These are phyloP conservation scores for Neelides folsomi DNA, from an alignment of 2,888 invertebrate species.

Conservation along the genomic window DNA sequence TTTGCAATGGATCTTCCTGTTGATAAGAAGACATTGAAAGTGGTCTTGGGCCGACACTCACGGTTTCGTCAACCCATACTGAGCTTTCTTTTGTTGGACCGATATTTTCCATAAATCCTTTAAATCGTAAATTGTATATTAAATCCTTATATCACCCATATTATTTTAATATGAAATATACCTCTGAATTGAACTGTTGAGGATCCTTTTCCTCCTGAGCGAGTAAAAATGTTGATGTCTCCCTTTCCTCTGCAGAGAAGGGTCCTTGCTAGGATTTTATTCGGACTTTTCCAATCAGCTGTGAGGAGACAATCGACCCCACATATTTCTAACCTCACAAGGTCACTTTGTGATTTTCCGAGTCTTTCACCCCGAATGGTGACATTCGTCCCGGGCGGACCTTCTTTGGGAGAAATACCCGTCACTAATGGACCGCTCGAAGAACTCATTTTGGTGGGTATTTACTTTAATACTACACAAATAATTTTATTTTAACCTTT, in stretches of 20 bases:
- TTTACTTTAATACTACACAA: too few species aligned
- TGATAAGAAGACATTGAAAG: conserved; percentile 72
- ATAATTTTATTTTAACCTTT: too few species aligned
- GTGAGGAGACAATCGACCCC: conserved; percentile 87
- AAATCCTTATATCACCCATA: not conserved
- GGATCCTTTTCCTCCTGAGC: conserved; percentile 70
- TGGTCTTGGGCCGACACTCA: conserved; percentile 71
- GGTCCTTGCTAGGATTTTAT: conserved; percentile 90
- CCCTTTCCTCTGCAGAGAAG: conserved; percentile 83
- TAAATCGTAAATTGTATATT: conserved; percentile 34
- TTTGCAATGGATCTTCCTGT: conserved; percentile 81
- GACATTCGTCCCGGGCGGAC: conserved; percentile 88
- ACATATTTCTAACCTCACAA: conserved; percentile 86
- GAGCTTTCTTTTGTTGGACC: conserved; percentile 94
- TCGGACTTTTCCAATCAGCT: conserved; percentile 94
- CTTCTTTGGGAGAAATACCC: conserved; percentile 96
- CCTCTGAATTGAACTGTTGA: conserved; percentile 80
- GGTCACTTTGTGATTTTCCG: conserved; percentile 68
- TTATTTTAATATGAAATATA: conserved; percentile 33
- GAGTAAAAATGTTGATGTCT: conserved; percentile 79
- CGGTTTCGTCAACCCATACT: conserved; percentile 92
- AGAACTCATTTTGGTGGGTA: not conserved
- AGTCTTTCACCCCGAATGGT: conserved; percentile 92
- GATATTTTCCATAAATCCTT: conserved; percentile 70
- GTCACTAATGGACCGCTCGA: conserved; percentile 60